A percentile compares a stretch with the other conserved stretches of the same genome.
These are phyloP conservation scores for Saccopteryx leptura DNA, from an alignment of 2,113 vertebrate genomes.

Conservation along the genomic window DNA sequence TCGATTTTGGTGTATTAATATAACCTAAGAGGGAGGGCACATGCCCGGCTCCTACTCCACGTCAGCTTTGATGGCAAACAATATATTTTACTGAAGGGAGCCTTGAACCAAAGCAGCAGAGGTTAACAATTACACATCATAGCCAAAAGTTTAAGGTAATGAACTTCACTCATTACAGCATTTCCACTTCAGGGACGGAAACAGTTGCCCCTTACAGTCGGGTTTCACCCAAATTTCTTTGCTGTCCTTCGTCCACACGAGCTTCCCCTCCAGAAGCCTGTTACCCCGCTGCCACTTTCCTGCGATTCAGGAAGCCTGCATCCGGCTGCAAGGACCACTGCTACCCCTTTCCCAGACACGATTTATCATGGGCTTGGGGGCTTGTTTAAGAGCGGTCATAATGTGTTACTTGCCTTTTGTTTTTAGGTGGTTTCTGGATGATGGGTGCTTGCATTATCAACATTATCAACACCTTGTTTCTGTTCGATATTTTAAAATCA, in stretches of 20 bases:
- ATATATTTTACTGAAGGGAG: slow-evolving; percentile 87
- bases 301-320: slow-evolving; percentile 73
- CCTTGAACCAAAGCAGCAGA: slow-evolving; percentile 85
- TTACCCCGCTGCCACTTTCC: slow-evolving; percentile 67
- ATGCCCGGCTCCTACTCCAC: slow-evolving; percentile 87
- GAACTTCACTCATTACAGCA: slow-evolving; percentile 85
- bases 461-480: background rate
- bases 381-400: background rate
- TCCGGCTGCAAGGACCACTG: slow-evolving; percentile 60
- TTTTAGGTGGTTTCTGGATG: background rate
- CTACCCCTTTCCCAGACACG: slow-evolving; percentile 59
- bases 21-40: slow-evolving; percentile 88
- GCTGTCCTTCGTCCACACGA: slow-evolving; percentile 65
- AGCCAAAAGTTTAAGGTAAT: slow-evolving; percentile 87
- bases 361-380: background rate
- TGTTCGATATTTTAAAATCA: slow-evolving; percentile 19
- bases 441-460: background rate
- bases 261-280: slow-evolving; percentile 44
- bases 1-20: slow-evolving; percentile 91
- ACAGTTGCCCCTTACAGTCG: background rate
- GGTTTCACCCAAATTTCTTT: slow-evolving; percentile 72
- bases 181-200: slow-evolving; percentile 73
- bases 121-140: slow-evolving; percentile 89
- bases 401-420: background rate
- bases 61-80: slow-evolving; percentile 87